Conservation (phyloP, 2,888 invertebrate species). For the Periphyllus acericola region DNA sequence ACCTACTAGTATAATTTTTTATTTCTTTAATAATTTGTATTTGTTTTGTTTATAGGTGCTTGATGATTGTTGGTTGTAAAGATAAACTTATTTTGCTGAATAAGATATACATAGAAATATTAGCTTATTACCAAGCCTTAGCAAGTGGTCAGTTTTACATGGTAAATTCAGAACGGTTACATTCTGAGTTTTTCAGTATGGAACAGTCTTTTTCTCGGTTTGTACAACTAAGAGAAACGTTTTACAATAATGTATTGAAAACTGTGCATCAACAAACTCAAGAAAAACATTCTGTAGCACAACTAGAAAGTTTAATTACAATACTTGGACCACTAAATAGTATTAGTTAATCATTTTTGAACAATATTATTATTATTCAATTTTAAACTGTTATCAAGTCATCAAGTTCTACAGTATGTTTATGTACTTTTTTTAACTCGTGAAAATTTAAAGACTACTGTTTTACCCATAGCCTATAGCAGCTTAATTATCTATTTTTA, state of each 20-base stretch:
- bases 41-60: slow-evolving; percentile 37
- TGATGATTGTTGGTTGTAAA: slow-evolving; percentile 52
- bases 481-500: too few relatives aligned
- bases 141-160: slow-evolving; percentile 41
- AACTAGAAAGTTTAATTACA: slow-evolving; percentile 40
- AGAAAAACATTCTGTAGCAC: background rate
- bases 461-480: too few relatives aligned
- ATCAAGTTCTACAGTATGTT: too few relatives aligned
- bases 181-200: slow-evolving; percentile 35
- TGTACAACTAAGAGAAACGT: slow-evolving; percentile 38
- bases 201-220: slow-evolving; percentile 44
- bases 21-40: background rate
- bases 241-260: slow-evolving; percentile 31
- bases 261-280: slow-evolving; percentile 4
- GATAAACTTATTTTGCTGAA: slow-evolving; percentile 51
- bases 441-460: too few relatives aligned
- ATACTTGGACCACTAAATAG: slow-evolving; percentile 45
- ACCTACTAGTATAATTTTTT: background rate
- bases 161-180: slow-evolving; percentile 33
- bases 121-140: slow-evolving; percentile 39
- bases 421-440: too few relatives aligned
- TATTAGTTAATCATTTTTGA: background rate
- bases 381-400: too few relatives aligned
- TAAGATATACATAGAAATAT: slow-evolving; percentile 52
- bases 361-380: too few relatives aligned